Base-by-base conservation (phyloP, 2,797 vertebrate genomes). In the Pteropus rufus region DNA sequence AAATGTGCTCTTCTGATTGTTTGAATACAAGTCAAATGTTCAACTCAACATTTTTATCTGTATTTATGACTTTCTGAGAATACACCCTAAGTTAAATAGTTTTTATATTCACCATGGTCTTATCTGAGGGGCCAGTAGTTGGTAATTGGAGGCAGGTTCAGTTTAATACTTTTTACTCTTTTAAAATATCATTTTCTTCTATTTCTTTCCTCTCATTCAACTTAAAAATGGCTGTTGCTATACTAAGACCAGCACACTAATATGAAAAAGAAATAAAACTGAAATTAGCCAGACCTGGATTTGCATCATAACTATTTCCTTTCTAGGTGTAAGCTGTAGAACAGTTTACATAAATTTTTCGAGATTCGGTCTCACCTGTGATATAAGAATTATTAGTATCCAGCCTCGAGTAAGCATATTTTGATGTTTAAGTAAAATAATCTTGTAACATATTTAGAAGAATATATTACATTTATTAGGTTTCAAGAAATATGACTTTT, bases 151-250 rank as follows among this genome's bases (percentile, higher is more conserved):
- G 12, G 26, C 4, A 92, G 10, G 8, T 39, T 92, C 21, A 69
- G 21, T 76, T 91, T 19, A 23, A 11, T 69, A 84, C 10, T 15
- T 93, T 90, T 82, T 19, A 58, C 82, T 73, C 2, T 91, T 86
- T 76, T 31, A 60, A 91, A 87, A 95, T 44, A 34, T 64, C 60
- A 87, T 84, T 96, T 93, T 75, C 31, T 79, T 89, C 34, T 19
- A 92, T 75, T 82, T 73, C 19, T 1, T 91, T 56, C 31, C n/a
- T 10, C 3, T 34, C 12, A 29, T 18, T 88, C 23, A 91, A 65
- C 67, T 88, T 90, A 88, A 92, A 96, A 89, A 90, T 39, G 49
- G 36, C 83, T 93, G 60, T 87, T 91, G 88, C 44, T 92, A 69
- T 76, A 64, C 49, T 89, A 80, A 93, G 65, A 49, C 2, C 24